Base-by-base conservation (phyloP, 2,888 invertebrate genomes). In the Cheilosia impressa region DNA sequence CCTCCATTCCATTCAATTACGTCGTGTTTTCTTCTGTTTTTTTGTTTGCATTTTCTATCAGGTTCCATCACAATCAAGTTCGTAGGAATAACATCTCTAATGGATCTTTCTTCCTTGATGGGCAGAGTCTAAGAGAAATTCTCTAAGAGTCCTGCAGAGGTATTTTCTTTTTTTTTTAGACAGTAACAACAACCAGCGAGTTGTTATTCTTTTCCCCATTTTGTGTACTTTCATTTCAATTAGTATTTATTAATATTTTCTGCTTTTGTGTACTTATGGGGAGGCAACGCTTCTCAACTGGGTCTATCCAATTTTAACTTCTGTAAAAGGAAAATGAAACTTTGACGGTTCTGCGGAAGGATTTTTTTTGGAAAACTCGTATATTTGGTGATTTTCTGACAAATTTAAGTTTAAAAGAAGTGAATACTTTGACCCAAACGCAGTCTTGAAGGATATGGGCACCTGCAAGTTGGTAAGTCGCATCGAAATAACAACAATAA, bases 41-140 rank as follows among this genome's bases (percentile, higher is more conserved):
- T 38, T 58, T 58, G 9, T 58, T 38, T 17, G 9, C 9, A 34
- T 34, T 38, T 38, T 9, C 52, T 24, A 52, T 38, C 9, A 58
- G 41, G 10, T 58, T 34, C 38, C 15, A 19, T 58, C 17, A 38
- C 19, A 58, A 38, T 19, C 6, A 41, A 58, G 13, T 58, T 13
- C 19, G 5, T 6, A 15, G 41, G 38, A 38, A 22, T 17, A 38
- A 38, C 5, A 58, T 58, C 58, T 41, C 58, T 58, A 58, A 58
- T 57, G 57, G 17, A 34, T 57, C 34, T 57, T 17, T 34, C 31
- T 19, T 22, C 34, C 38, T 38, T 34, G 34, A 19, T 34, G 4
- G 52, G 6, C 27, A 1, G 4, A 22, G 10, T 31, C 9, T 13
- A 57, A 31, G 19, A 34, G 57, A 57, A 57, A 38, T 57, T 57